Conservation (phyloP, 2,888 invertebrate species). For the Cantharis nigra region DNA sequence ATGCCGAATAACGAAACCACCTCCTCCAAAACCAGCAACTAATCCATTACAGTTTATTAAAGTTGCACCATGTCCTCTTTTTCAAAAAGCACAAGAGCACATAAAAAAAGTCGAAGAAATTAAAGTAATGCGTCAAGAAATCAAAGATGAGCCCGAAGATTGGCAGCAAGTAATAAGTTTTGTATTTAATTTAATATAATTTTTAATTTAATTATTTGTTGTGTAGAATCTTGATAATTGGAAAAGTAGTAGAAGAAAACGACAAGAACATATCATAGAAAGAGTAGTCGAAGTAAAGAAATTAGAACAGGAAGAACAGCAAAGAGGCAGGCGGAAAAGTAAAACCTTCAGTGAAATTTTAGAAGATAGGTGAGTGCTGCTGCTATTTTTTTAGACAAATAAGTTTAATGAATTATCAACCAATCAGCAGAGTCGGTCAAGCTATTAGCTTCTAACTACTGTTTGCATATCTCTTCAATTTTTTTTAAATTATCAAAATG, state of each 20-base stretch:
- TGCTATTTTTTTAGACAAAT: no score
- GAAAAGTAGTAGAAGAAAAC: conserved; percentile 92
- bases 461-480: no score
- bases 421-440: no score
- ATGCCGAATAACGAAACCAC: conserved; percentile 69
- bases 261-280: conserved; percentile 88
- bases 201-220: conserved; percentile 34
- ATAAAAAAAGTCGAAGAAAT: conserved; percentile 83
- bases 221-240: conserved; percentile 87
- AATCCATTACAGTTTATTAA: conserved; percentile 90
- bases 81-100: conserved; percentile 84
- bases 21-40: conserved; percentile 80
- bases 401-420: no score
- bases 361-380: conserved; percentile 72
- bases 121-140: conserved; percentile 78
- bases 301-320: conserved; percentile 72
- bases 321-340: conserved; percentile 74
- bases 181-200: background rate
- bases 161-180: conserved; percentile 82
- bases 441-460: no score
- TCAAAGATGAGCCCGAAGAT: conserved; percentile 84
- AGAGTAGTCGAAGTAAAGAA: conserved; percentile 88
- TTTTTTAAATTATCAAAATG: background rate
- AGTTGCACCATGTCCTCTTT: conserved; percentile 85
- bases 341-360: conserved; percentile 96